phyloP scores from a whole-genome alignment of 2,113 vertebrate species.

The Xiphophorus hellerii region DNA sequence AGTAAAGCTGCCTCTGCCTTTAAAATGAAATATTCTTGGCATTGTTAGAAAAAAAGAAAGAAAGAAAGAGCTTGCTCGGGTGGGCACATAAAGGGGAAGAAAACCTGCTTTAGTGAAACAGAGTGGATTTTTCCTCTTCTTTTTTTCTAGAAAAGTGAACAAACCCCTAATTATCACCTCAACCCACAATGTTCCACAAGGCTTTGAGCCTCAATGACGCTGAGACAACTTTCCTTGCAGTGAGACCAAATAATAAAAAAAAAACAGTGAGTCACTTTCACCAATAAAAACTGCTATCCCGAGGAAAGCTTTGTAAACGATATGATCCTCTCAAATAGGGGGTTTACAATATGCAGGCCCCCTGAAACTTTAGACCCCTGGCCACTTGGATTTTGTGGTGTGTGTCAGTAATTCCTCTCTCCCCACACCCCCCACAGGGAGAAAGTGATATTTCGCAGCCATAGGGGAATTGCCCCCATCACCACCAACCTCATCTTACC shows the following conservation, averaged over 20 bases:
- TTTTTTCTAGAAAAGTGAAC: conserved; percentile 42
- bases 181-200: conserved; percentile 64
- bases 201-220: conserved; percentile 52
- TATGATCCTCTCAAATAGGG: conserved; percentile 57
- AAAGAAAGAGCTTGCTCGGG: conserved; percentile 38
- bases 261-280: conserved; percentile 72
- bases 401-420: conserved; percentile 72
- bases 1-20: conserved; percentile 46
- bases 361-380: conserved; percentile 69
- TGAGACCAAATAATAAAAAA: conserved; percentile 52
- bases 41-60: neutral
- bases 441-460: conserved; percentile 81
- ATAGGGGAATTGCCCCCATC: conserved; percentile 67
- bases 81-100: conserved; percentile 24
- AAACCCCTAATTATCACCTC: conserved; percentile 75
- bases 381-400: conserved; percentile 74
- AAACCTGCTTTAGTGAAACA: conserved; percentile 47
- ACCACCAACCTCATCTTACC: conserved; percentile 71
- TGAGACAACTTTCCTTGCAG: conserved; percentile 44
- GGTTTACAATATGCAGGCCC: conserved; percentile 64
- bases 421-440: conserved; percentile 27
- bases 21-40: conserved; percentile 53
- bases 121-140: conserved; percentile 49
- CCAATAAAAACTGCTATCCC: conserved; percentile 71
- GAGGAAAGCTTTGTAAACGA: conserved; percentile 78